A percentile compares a stretch with the other conserved stretches of the same genome.
Evolutionary conservation across 2,113 vertebrate genomes (phyloP).

Genomic region (Syrrhaptes paradoxus): DNA sequence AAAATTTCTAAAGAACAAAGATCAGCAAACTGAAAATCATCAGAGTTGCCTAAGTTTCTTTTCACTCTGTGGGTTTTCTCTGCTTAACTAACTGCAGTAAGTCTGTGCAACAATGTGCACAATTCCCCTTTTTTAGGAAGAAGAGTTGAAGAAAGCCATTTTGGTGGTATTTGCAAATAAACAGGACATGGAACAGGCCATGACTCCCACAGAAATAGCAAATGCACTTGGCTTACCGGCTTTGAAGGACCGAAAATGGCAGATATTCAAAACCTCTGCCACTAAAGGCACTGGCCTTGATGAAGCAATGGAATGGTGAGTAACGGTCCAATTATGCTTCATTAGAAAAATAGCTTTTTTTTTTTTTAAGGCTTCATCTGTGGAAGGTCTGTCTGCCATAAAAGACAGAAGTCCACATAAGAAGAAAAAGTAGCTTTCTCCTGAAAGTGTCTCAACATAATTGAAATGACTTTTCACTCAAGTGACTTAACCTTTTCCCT

Average conservation of each 20-base stretch:
- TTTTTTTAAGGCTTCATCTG: neutral
- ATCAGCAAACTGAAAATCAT: neutral
- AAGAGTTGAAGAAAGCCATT: conserved; percentile 97
- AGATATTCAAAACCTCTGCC: conserved; percentile 98
- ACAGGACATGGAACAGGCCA: conserved; percentile 98
- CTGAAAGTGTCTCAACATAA: neutral
- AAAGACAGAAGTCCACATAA: neutral
- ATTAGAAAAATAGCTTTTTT: neutral
- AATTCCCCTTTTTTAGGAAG: conserved; percentile 78
- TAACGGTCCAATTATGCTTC: neutral
- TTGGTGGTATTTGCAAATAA: conserved; percentile 99
- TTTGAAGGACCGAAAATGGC: conserved; percentile 97
- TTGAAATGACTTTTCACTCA: neutral
- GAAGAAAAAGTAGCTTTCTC: neutral
- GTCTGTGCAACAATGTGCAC: neutral
- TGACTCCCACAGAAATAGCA: conserved; percentile 96
- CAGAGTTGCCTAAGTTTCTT: neutral
- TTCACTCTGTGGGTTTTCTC: neutral
- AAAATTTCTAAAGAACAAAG: neutral
- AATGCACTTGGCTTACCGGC: conserved; percentile 91
- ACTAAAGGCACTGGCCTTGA: conserved; percentile 95
- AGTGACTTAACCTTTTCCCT: conserved; percentile 1
- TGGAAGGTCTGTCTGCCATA: neutral
- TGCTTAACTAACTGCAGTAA: neutral
- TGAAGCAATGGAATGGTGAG: conserved; percentile 97